Evolutionary conservation across 2,113 vertebrate species (phyloP).

Genomic region (Eublepharis macularius): DNA sequence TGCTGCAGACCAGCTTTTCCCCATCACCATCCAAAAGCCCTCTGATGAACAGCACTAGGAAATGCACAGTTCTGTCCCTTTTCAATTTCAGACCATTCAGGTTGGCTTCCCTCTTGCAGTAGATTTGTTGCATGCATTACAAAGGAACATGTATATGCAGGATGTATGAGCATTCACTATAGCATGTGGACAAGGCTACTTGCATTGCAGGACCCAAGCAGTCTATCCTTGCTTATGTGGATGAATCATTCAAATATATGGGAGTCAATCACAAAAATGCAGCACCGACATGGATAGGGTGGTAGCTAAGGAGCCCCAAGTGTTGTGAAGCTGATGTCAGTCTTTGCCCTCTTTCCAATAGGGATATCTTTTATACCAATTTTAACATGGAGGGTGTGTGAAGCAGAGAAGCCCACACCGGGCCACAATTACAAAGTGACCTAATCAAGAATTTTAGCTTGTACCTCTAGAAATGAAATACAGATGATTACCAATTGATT

Average conservation of each 20-base stretch:
- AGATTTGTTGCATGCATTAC: too few species aligned
- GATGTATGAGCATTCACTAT: too few species aligned
- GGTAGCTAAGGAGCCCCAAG: too few species aligned
- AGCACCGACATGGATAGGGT: neutral
- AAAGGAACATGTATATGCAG: too few species aligned
- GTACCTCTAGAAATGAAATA: conserved; percentile 23
- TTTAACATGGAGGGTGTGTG: rapidly evolving
- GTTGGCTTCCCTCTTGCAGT: too few species aligned
- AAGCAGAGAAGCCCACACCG: rapidly evolving
- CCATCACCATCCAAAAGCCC: neutral
- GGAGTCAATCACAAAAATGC: neutral
- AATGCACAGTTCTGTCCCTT: neutral
- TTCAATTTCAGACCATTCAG: too few species aligned
- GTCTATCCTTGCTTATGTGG: neutral
- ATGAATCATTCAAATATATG: neutral
- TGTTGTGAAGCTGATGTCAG: rapidly evolving
- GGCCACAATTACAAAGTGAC: neutral
- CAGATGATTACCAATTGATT: conserved; percentile 53
- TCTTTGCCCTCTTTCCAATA: neutral
- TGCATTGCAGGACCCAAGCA: too few species aligned
- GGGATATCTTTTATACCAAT: neutral
- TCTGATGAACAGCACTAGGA: neutral
- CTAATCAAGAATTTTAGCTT: conserved; percentile 27
- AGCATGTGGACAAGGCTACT: too few species aligned
- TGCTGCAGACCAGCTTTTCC: neutral